Conservation (phyloP, 1,140 invertebrate genomes). For the Babylonia areolata region DNA sequence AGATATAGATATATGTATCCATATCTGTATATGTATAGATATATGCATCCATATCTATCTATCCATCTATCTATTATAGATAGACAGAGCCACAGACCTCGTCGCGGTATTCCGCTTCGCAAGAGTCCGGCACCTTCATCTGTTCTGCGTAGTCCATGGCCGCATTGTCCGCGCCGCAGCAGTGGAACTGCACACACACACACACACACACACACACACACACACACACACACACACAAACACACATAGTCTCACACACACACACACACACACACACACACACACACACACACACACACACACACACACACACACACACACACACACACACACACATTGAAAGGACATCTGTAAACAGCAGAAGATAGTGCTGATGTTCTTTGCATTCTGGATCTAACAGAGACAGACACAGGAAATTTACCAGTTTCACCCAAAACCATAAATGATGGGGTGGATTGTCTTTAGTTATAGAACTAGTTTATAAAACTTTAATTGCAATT, state of each 20-base stretch:
- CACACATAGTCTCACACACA: not conserved
- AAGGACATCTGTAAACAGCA: too few species aligned
- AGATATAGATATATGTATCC: not conserved
- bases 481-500: too few species aligned
- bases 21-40: not conserved
- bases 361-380: too few species aligned
- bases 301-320: not conserved
- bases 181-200: slow-evolving; percentile 63
- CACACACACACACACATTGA: not conserved
- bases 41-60: too few species aligned
- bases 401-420: too few species aligned
- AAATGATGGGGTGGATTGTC: too few species aligned
- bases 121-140: slow-evolving; percentile 28
- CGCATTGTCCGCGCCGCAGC: slow-evolving; percentile 64
- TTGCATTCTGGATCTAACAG: too few species aligned
- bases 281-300: not conserved
- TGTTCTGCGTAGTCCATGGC: slow-evolving; percentile 50
- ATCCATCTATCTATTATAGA: too few species aligned
- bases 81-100: slow-evolving; percentile 33
- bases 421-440: too few species aligned
- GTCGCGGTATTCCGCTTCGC: slow-evolving; percentile 33
- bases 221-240: not conserved
- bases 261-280: slow-evolving; percentile 5
- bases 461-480: too few species aligned
- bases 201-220: not conserved